Evolutionary conservation across 2,113 vertebrate genomes (phyloP).

Genomic region (Scomber scombrus): DNA sequence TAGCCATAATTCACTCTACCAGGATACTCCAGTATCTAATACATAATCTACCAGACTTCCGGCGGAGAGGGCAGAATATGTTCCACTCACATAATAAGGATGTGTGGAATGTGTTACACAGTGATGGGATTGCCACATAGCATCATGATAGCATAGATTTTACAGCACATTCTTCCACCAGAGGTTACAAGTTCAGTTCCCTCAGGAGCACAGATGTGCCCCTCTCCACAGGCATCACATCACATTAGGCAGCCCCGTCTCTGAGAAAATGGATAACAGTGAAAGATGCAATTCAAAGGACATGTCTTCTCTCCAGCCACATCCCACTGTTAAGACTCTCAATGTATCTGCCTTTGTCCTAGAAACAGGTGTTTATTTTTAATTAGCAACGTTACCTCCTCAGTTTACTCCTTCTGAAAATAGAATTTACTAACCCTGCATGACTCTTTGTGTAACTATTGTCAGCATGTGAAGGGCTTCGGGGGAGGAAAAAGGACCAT

Average conservation of each 20-base stretch:
- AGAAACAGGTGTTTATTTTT: conserved; percentile 54
- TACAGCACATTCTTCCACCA: conserved; percentile 58
- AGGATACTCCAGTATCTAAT: neutral
- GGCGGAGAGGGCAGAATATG: neutral
- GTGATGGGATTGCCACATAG: conserved; percentile 36
- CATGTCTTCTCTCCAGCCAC: conserved; percentile 6
- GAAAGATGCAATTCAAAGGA: neutral
- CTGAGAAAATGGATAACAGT: neutral
- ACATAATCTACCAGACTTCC: neutral
- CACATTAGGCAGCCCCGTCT: neutral
- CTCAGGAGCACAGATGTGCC: conserved; percentile 61
- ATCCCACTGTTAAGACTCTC: neutral
- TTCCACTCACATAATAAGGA: conserved; percentile 12
- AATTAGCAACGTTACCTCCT: conserved; percentile 45
- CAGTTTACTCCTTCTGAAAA: conserved; percentile 28
- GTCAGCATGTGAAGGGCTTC: conserved; percentile 4
- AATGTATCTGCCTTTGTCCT: neutral
- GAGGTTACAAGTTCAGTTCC: conserved; percentile 63
- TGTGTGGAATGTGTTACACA: conserved; percentile 60
- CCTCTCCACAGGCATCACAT: conserved; percentile 19
- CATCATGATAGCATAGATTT: conserved; percentile 35
- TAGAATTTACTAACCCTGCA: neutral
- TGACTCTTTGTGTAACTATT: neutral
- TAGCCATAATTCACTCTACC: neutral
- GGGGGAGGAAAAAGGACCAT: neutral